Evolutionary conservation across 2,888 invertebrate species (phyloP).

Genomic region (Sesamia inferens): DNA sequence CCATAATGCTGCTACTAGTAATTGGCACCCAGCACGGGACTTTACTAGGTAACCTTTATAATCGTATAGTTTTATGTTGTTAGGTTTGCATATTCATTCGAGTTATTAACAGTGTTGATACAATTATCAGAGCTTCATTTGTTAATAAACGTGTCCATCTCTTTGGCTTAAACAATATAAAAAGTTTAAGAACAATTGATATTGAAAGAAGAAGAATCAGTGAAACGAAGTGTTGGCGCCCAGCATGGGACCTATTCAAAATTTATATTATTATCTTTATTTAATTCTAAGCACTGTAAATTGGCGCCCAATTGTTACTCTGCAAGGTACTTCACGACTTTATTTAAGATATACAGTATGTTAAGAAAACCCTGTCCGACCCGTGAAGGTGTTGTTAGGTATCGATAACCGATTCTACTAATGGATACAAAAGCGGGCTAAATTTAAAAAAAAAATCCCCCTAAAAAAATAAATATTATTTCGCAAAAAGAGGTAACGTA

Average conservation of each 20-base stretch:
- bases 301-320: too few relatives aligned
- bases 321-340: too few relatives aligned
- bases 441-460: too few relatives aligned
- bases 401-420: too few relatives aligned
- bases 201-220: not conserved
- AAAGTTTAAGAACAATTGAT: not conserved
- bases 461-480: too few relatives aligned
- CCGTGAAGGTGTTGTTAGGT: too few relatives aligned
- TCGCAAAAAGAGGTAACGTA: too few relatives aligned
- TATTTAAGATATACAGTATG: too few relatives aligned
- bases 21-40: constrained; percentile 87
- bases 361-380: too few relatives aligned
- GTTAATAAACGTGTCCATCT: not conserved
- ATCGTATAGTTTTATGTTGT: not conserved
- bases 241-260: constrained; percentile 8
- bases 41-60: constrained; percentile 81
- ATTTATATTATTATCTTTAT: not conserved
- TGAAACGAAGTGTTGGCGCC: constrained; percentile 17
- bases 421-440: too few relatives aligned
- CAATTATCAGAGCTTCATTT: not conserved
- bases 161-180: not conserved
- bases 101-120: not conserved
- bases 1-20: constrained; percentile 77
- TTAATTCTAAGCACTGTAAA: not conserved
- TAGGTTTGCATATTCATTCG: not conserved